A percentile compares a stretch with the other conserved stretches of the same genome.
These are phyloP conservation scores for Drosophila ananassae DNA, from an alignment of 1,140 invertebrate species.

Conservation along the genomic window DNA sequence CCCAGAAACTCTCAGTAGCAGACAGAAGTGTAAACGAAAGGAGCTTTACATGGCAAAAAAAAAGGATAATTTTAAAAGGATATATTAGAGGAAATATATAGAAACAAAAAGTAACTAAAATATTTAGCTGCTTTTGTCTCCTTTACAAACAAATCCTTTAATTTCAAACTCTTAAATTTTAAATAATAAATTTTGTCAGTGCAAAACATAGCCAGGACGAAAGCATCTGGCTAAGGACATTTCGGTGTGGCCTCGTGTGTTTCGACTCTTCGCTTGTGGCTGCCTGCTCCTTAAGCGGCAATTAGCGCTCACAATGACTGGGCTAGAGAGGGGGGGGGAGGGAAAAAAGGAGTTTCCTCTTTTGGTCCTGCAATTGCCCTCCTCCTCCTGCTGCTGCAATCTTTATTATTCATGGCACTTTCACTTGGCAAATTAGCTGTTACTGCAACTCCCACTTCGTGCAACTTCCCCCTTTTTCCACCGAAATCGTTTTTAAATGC, in stretches of 20 bases:
- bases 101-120: background rate
- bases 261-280: slow-evolving; percentile 21
- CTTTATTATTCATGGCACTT: slow-evolving; percentile 79
- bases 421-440: slow-evolving; percentile 79
- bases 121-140: too few species aligned
- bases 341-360: slow-evolving; percentile 16
- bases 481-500: slow-evolving; percentile 73
- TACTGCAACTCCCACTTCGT: slow-evolving; percentile 47
- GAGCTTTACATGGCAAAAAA: slow-evolving; percentile 9
- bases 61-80: background rate
- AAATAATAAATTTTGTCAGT: background rate
- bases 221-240: slow-evolving; percentile 54
- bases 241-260: slow-evolving; percentile 36
- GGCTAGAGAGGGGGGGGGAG: background rate
- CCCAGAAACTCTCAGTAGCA: slow-evolving; percentile 23
- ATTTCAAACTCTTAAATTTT: too few species aligned
- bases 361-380: slow-evolving; percentile 5
- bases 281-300: slow-evolving; percentile 68
- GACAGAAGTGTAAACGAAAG: slow-evolving; percentile 12
- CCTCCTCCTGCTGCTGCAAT: slow-evolving; percentile 1
- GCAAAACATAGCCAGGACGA: background rate
- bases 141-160: too few species aligned
- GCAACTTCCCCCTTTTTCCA: background rate
- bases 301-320: slow-evolving; percentile 71
- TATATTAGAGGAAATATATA: too few species aligned